Evolutionary conservation across 2,113 vertebrate genomes (phyloP), one percentile per base, ranked within the genome.

Genomic region (Ciconia stormi): DNA sequence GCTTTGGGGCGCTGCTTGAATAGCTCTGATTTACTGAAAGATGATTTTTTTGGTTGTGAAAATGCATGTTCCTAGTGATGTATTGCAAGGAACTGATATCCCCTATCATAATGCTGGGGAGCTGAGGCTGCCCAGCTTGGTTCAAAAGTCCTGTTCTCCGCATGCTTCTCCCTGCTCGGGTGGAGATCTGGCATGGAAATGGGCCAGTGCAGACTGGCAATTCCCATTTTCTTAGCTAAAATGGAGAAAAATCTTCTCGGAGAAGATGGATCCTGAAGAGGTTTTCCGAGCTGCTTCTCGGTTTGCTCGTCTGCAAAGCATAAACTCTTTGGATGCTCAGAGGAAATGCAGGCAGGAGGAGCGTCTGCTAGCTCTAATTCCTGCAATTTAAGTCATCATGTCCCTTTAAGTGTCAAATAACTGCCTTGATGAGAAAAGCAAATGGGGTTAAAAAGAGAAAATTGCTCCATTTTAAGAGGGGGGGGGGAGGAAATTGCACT

Each of bases 391-490:
- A 76, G 12, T 92, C 91, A 77, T 90, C 81, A 42, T 65, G 32
- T 82, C 83, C 96, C 93, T 97, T 96, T 94, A 96, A 96, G 91
- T 82, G 96, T 96, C 98, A 97, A 38, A 62, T 94, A 88, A 93
- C 94, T 93, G 93, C 96, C 94, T 96, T 91, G 73, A 87, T n/a
- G 81, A 97, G 98, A 66, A 76, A 97, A 97, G 98, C 95, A 97
- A 98, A 98, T 96, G 91, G 97, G 82, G 96, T 95, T 97, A 79
- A 96, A 96, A 97, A 61, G 95, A 96, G 94, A 96, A 98, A 98
- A 98, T 97, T 47, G 36, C 83, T 89, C 87, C 34, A 7, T 94
- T 94, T 95, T 83, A n/a, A 69, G 19, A 30, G 40, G 36, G 15
- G 36, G 15, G 32, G 42, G 50, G 80, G 69, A 63, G 71, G 50